phyloP scores from a whole-genome alignment of 2,888 invertebrate genomes.

The Apeira syringaria region DNA sequence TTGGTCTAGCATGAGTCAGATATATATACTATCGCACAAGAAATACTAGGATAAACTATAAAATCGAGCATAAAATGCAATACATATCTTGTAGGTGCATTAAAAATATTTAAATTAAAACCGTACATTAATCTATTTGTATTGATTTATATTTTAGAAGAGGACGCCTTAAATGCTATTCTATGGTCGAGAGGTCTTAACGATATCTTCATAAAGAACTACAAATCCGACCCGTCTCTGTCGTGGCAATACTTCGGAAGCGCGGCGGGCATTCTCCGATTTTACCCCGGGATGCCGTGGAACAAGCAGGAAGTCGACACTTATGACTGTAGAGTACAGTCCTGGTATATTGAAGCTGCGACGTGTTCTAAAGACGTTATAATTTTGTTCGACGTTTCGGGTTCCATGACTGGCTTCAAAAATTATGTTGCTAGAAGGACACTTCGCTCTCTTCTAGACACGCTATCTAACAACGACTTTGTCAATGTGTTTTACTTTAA shows the following conservation, averaged over 20 bases:
- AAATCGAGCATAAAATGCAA: too few relatives aligned
- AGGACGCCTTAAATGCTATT: constrained; percentile 79
- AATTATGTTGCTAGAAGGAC: constrained; percentile 93
- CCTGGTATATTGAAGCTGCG: constrained; percentile 99
- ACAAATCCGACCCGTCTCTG: constrained; percentile 93
- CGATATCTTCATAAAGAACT: constrained; percentile 92
- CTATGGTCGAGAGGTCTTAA: constrained; percentile 95
- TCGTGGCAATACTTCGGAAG: constrained; percentile 99
- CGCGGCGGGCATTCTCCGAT: constrained; percentile 94
- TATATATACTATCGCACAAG: too few relatives aligned
- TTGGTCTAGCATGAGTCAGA: too few relatives aligned
- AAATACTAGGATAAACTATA: too few relatives aligned
- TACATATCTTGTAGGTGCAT: too few relatives aligned
- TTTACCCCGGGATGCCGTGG: constrained; percentile 94
- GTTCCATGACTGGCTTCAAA: constrained; percentile 96
- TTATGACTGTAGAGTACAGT: constrained; percentile 95
- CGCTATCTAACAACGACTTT: constrained; percentile 98
- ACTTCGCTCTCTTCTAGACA: constrained; percentile 94
- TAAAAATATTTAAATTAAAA: too few relatives aligned
- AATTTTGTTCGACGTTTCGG: constrained; percentile 96
- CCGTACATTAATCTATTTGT: too few relatives aligned
- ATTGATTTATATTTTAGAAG: constrained; percentile 61
- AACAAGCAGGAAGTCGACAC: constrained; percentile 83
- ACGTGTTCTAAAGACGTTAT: constrained; percentile 99
- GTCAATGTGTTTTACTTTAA: constrained; percentile 96